These are phyloP conservation scores for Odiellus spinosus DNA, from an alignment of 2,888 invertebrate genomes.

Conservation along the genomic window DNA sequence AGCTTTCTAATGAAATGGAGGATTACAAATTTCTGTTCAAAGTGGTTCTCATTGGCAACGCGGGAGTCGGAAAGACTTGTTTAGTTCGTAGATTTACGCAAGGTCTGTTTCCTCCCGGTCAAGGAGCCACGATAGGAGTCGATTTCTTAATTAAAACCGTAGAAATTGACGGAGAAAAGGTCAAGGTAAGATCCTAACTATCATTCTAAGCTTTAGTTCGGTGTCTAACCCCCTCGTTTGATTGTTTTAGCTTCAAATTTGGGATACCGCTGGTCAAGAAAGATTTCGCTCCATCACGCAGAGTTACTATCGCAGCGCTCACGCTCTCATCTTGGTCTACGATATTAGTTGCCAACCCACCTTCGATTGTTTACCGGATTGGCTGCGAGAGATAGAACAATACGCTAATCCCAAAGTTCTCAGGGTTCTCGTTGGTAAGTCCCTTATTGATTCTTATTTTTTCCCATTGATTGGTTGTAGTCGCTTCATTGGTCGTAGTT, in stretches of 20 bases:
- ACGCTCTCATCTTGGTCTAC: constrained; percentile 89
- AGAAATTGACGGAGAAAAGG: constrained; percentile 69
- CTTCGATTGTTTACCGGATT: constrained; percentile 90
- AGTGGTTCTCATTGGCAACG: constrained; percentile 95
- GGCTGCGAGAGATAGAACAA: constrained; percentile 92
- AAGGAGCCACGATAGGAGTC: constrained; percentile 95
- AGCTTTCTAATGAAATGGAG: too few species aligned
- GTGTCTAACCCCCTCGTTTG: background rate
- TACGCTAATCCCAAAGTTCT: constrained; percentile 90
- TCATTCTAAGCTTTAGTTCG: background rate
- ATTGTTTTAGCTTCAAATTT: constrained; percentile 68
- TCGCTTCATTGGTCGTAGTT: background rate
- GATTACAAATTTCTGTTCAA: constrained; percentile 99
- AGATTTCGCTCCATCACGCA: constrained; percentile 90
- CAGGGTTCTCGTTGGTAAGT: constrained; percentile 78
- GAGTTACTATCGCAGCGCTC: constrained; percentile 91
- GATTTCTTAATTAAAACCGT: constrained; percentile 99
- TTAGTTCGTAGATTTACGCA: constrained; percentile 92
- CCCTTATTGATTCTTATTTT: background rate
- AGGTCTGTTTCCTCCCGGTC: constrained; percentile 93
- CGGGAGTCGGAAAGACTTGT: constrained; percentile 96
- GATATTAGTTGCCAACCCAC: constrained; percentile 96
- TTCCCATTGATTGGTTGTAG: background rate
- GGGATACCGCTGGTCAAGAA: constrained; percentile 98
- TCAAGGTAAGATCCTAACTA: constrained; percentile 6